Evolutionary conservation across 2,797 vertebrate species (phyloP).

Genomic region (Kryptopterus vitreolus): DNA sequence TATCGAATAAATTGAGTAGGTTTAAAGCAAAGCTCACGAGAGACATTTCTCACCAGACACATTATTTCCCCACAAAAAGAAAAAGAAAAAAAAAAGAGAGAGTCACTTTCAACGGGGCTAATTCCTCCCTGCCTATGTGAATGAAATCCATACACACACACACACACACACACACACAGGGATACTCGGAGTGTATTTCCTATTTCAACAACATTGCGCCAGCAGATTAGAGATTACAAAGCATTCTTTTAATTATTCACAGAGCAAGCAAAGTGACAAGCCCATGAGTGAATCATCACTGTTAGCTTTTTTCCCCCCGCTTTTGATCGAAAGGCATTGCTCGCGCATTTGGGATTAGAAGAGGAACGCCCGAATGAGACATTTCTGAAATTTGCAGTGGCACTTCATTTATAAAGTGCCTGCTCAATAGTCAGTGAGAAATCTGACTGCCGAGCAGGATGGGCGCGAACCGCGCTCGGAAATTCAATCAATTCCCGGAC

Average conservation of each 20-base stretch:
- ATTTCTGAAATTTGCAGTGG: constrained; percentile 50
- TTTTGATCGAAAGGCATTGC: constrained; percentile 36
- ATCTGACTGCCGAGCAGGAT: constrained; percentile 46
- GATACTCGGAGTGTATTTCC: background rate
- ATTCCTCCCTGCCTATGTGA: constrained; percentile 26
- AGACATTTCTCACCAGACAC: constrained; percentile 2
- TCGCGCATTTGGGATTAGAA: constrained; percentile 4
- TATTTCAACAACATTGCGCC: background rate
- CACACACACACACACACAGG: background rate
- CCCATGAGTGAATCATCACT: constrained; percentile 21
- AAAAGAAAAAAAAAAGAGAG: no score
- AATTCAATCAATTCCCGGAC: constrained; percentile 60
- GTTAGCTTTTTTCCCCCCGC: constrained; percentile 1
- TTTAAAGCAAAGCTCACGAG: constrained; percentile 13
- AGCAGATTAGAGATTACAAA: background rate
- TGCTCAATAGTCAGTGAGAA: constrained; percentile 57
- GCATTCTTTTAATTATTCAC: constrained; percentile 19
- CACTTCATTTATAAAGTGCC: constrained; percentile 58
- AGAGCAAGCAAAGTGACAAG: constrained; percentile 6
- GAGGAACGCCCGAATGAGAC: constrained; percentile 41
- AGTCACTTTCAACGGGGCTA: background rate
- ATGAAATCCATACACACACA: no score
- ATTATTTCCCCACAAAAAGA: background rate
- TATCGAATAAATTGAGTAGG: background rate
- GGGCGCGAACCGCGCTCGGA: constrained; percentile 28